Base-by-base conservation (phyloP, 2,888 invertebrate species). In the Troides aeacus region DNA sequence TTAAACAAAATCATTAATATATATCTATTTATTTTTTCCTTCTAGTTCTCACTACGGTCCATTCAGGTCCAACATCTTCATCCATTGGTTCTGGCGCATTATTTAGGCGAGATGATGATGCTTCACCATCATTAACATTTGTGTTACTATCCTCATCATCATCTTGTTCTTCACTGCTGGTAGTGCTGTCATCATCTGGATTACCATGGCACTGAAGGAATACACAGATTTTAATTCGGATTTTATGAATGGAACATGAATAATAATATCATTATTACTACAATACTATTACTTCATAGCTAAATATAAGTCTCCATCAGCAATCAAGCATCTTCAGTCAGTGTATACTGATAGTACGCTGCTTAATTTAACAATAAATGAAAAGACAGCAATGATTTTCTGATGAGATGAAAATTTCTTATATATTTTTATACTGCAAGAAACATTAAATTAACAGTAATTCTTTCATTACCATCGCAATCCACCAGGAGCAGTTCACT, bases 11-110 rank as follows among this genome's bases (percentile, higher is more conserved):
- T 39, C 10, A 39, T 17, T 18, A 59, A 18, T 21, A 53, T 21
- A 56, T 39, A n/a, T 62, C 18, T 56, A 61, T 75, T 84, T 85
- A 93, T 89, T 93, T 91, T 88, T 90, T 90, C 81, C 93, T 91
- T 74, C 90, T 86, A 15, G 92, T 85, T 75, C 92, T 89, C 0
- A 95, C 95, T 66, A 94, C 93, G 18, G 94, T 95, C 95, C 95
- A 95, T n/a, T 94, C 95, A 0, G 94, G 93, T 75, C 95, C 95
- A 0, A 89, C 89, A 72, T 93, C 92, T 73, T 92, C 92, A 24
- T 93, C 92, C 85, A 90, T 89, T 0, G 88, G 87, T 75, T 90
- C 88, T 15, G 83, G 79, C 1, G 79, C 81, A 66, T 74, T 70
- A 56, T 71, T 79, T 42, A 73, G 73, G 3, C 77, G 80, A n/a